Evolutionary conservation across 2,797 vertebrate genomes (phyloP).

Genomic region (Acanthurus tractus): DNA sequence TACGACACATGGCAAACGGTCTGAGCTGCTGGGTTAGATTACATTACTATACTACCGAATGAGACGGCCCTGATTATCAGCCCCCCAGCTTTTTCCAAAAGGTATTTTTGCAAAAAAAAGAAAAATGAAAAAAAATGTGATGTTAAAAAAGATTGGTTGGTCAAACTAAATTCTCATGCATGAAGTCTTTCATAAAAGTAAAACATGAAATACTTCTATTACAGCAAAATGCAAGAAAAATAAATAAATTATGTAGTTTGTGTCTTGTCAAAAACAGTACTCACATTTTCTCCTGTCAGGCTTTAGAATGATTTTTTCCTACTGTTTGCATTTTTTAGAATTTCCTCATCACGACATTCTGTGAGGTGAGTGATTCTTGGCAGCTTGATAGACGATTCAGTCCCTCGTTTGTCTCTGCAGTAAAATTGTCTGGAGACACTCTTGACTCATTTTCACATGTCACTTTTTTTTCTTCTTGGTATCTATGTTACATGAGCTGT

Average conservation of each 20-base stretch:
- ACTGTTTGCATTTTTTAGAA: conserved; percentile 32
- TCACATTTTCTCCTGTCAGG: conserved; percentile 26
- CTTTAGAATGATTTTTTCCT: conserved; percentile 16
- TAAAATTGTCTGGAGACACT: neutral
- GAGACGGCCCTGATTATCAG: neutral
- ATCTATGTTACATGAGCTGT: conserved; percentile 1
- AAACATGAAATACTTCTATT: conserved; percentile 5
- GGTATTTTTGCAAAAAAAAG: neutral
- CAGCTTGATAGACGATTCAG: conserved; percentile 47
- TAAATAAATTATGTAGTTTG: conserved; percentile 4
- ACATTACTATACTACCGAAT: neutral
- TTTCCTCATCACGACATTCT: conserved; percentile 20
- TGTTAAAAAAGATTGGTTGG: too few relatives aligned
- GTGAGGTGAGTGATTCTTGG: conserved; percentile 21
- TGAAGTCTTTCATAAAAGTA: neutral
- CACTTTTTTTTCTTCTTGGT: conserved; percentile 8
- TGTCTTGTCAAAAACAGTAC: conserved; percentile 7
- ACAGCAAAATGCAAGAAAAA: conserved; percentile 1
- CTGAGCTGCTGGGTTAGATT: neutral
- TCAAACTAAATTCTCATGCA: neutral
- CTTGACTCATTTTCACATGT: conserved; percentile 7
- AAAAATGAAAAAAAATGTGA: too few relatives aligned
- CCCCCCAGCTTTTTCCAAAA: neutral
- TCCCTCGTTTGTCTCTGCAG: conserved; percentile 6
- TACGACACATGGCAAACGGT: neutral